These are phyloP conservation scores for Ichneumoninae sp. DNA, from an alignment of 2,888 invertebrate species.

Conservation along the genomic window DNA sequence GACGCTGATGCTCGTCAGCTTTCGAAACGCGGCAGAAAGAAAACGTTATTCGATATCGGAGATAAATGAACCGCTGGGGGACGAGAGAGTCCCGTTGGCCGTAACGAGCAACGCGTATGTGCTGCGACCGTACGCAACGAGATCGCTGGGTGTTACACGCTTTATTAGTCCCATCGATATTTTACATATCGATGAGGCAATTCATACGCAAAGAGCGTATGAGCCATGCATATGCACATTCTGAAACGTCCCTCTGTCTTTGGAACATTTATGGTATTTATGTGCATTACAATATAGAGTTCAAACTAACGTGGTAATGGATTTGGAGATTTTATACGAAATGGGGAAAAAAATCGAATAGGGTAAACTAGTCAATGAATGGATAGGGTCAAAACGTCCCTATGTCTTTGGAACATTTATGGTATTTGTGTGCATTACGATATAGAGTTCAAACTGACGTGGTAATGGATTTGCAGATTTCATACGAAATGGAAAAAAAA, in stretches of 20 bases:
- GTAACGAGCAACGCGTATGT: neutral
- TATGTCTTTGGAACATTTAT: too few species aligned
- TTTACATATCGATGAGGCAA: neutral
- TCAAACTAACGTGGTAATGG: too few species aligned
- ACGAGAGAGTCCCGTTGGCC: neutral
- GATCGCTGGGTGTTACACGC: neutral
- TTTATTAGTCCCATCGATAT: neutral
- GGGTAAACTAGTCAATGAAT: too few species aligned
- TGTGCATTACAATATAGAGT: too few species aligned
- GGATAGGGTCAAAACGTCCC: too few species aligned
- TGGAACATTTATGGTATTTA: neutral
- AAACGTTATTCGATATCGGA: conserved; percentile 42
- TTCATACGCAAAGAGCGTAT: neutral
- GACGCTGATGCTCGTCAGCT: conserved; percentile 22
- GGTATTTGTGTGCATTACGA: neutral
- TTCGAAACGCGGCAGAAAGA: conserved; percentile 6
- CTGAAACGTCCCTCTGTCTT: neutral
- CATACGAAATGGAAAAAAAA: too few species aligned
- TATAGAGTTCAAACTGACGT: too few species aligned
- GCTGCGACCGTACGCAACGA: neutral
- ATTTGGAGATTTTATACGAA: too few species aligned
- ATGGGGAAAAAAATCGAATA: too few species aligned
- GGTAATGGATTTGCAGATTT: too few species aligned
- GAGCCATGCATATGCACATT: neutral
- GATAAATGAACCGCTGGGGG: neutral